Base-by-base conservation (phyloP, 2,113 vertebrate genomes). In the Octodon degus region DNA sequence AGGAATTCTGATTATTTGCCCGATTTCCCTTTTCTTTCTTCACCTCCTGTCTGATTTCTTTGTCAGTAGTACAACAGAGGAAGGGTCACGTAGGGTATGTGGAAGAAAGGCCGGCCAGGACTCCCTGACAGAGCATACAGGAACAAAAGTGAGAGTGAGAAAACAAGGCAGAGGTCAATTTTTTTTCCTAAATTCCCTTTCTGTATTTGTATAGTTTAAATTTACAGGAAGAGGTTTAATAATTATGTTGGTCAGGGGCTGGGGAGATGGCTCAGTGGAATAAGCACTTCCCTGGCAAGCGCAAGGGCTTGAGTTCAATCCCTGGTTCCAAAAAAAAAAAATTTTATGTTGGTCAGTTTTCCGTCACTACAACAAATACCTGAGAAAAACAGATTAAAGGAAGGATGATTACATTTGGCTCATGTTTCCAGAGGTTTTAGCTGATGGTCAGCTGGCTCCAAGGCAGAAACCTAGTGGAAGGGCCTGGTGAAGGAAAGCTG, bases 1-100 rank as follows among this genome's bases (percentile, higher is more conserved):
- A 53, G 9, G 37, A 34, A 9, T 58, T 47, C 19, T 63, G 13
- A 0, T 8, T 5, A 22, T 20, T 22, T 0, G n/a, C 7, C 14
- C 20, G 0, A 0, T 81, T 34, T 32, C 43, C 32, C 6, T 62
- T 32, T 50, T 27, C 2, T 17, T 8, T 22, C 84, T 60, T 11
- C 40, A 32, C 22, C 1, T 63, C 34, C 27, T 16, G 13, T 4
- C 67, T 72, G 25, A 22, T 32, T 16, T 65, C 53, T 53, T 27
- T 62, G 60, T 58, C 79, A 14, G n/a, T 9, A 19, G 53, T 20
- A 67, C 67, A 37, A 25, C 7, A 0, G 6, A 32, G 67, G 34
- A 16, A 72, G 34, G 12, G 17, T 55, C 83, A 34, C 17, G 12
- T 10, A 0, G 22, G 63, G 55, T 13, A 10, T 67, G 47, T 25